Base-by-base conservation (phyloP, 2,113 vertebrate genomes). In the Peucedramus taeniatus region DNA sequence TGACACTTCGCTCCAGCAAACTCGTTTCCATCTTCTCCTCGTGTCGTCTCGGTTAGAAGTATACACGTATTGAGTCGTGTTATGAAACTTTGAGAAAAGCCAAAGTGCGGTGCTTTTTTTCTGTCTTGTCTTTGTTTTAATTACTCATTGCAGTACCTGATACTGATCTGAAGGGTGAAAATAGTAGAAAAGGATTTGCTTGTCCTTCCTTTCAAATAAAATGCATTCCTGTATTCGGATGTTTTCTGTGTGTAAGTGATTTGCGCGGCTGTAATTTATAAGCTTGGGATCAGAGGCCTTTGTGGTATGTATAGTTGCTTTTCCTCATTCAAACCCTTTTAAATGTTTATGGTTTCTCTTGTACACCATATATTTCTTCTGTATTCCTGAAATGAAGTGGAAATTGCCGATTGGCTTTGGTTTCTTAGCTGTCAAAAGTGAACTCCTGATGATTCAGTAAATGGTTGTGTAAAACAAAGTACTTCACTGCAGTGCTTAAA, bases 81-180 rank as follows among this genome's bases (percentile, higher is more conserved):
- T 31, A 18, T 4, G 31, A 83, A 96, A 96, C 70, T 97, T 95
- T 79, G 31, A 16, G 75, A 49, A 89, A 65, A 80, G 45, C 13
- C 1, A 60, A 81, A 84, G 31, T 24, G 69, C 13, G 4, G 64
- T 16, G 60, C 9, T 59, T 40, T 40, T 42, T 47, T 16, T 9
- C 40, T 23, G 13, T 22, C 45, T 57, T 79, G 78, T n/a, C 93
- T 93, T 96, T 89, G 91, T 96, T 94, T 91, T 94, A 96, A 89
- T 94, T 72, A 49, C 77, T 87, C 70, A 22, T 45, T 91, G 89
- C 91, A 51, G 94, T 95, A 76, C 70, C 82, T 66, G 84, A 14
- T 68, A 26, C 28, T 65, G 57, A 72, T 92, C 78, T 82, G 87
- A 91, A 95, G 93, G 83, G 70, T 91, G 63, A 53, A 87, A 69